Evolutionary conservation across 2,113 vertebrate genomes (phyloP), one percentile per base, ranked within the genome.

Genomic region (Esox niger): DNA sequence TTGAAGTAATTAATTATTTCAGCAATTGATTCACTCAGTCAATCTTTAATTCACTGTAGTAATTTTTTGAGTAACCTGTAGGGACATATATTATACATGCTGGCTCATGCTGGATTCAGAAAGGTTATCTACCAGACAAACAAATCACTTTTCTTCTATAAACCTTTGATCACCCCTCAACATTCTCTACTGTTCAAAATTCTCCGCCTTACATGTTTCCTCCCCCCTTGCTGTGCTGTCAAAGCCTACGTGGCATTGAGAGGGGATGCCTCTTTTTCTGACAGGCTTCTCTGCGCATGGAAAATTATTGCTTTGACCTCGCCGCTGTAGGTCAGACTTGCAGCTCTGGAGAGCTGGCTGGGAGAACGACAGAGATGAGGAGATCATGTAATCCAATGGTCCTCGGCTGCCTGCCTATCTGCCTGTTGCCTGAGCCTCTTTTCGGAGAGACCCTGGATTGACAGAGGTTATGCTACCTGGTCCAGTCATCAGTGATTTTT

Each of bases 271-370:
- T n/a, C 65, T 63, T 21, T 30, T 21, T 30, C 69, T 71, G 60
- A n/a, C 49, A 30, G 70, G 69, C 73, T 62, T 30, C 9, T 64
- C 21, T 0, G 61, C 47, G 57, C 58, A 60, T 26, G 0, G 11
- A 62, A 77, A 71, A 81, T 84, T 70, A 81, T 76, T 84, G 66
- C 74, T 81, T 77, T 69, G 61, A 66, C 74, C 61, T 74, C 46
- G 64, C 61, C 38, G 71, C 79, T 79, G 60, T 29, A 72, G 71
- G 80, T 86, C 79, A 73, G 69, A 70, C 68, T 35, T 10, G 23
- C 2, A 78, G 62, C 65, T 54, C 2, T 49, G 32, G 55, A 62
- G 64, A 74, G 64, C 23, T n/a, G 10, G 65, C 54, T 62, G 32
- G 23, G 77, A 73, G 57, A 32, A 69, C 71, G 71, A 71, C 67